Conservation (phyloP, 2,113 vertebrate species). For the Larimichthys polyactis region DNA sequence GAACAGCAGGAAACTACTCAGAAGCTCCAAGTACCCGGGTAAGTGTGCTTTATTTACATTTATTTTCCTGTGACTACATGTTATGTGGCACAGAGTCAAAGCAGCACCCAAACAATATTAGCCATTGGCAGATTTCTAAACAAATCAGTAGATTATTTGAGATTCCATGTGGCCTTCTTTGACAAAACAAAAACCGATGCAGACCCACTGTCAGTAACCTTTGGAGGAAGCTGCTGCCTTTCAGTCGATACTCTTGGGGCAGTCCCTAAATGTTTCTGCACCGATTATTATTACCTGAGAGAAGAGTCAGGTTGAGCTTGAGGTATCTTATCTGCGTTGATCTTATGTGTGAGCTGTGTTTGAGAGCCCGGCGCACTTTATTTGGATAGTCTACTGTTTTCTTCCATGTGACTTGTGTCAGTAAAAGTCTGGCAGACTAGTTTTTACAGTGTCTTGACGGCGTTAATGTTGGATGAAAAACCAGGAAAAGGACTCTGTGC, state of each 20-base stretch:
- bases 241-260: not conserved
- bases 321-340: slow-evolving; percentile 11
- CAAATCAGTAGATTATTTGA: not conserved
- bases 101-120: not conserved
- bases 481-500: not conserved
- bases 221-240: not conserved
- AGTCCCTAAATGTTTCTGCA: too few relatives aligned
- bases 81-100: not conserved
- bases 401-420: slow-evolving; percentile 3
- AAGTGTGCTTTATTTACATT: slow-evolving; percentile 19
- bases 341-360: slow-evolving; percentile 12
- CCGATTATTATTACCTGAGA: not conserved
- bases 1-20: slow-evolving; percentile 19
- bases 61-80: not conserved
- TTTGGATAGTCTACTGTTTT: slow-evolving; percentile 24
- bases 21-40: slow-evolving; percentile 59
- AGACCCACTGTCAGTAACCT: not conserved
- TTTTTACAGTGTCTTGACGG: not conserved
- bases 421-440: not conserved
- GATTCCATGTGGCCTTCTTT: not conserved
- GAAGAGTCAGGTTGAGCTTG: not conserved
- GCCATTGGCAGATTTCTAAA: not conserved
- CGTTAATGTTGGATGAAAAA: not conserved
- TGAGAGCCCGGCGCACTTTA: not conserved
- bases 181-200: not conserved